Evolutionary conservation across 2,888 invertebrate species (phyloP), one percentile per base, ranked within the genome.

Genomic region (Celastrina argiolus): DNA sequence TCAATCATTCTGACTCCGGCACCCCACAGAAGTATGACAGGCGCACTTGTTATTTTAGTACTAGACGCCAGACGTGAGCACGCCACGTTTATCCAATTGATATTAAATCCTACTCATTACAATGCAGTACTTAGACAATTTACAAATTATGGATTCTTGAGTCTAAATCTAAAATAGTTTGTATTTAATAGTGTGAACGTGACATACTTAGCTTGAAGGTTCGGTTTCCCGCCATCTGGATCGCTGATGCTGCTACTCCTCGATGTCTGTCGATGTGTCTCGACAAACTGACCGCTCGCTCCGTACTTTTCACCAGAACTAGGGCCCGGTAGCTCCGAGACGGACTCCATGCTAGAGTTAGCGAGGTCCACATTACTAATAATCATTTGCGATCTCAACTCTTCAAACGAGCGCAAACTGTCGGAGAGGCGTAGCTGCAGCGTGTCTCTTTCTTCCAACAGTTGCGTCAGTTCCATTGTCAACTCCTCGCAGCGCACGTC

Each of bases 401-500:
- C 78, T 81, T 96, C 97, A 73, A 94, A 94, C 42, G 95, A 92
- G 58, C 97, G 92, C 67, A 97, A 89, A 10, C 96, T 94, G 77
- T 96, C 96, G 0, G 97, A 97, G 7, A 97, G 84, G 71, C 96
- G 94, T 69, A 97, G 83, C 76, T 97, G 97, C 65, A 97, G 83
- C 0, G 96, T 96, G 78, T 97, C 97, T 66, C 97, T 92, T 81
- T 97, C 97, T 81, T 97, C 97, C 61, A 97, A 83, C 59, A 97
- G 85, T 81, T 94, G 95, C 72, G 96, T 96, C 65, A 97, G 87
- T 80, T 97, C 97, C 76, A 96, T 92, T 0, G 97, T 97, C 68
- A 97, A 90, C 81, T 97, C 97, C 77, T 97, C 97, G 80, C 96
- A 96, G 0, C 96, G 92, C 68, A 97, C 95, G 74, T 97, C 97